phyloP scores from a whole-genome alignment of 2,113 vertebrate species.

The Plestiodon gilberti region DNA sequence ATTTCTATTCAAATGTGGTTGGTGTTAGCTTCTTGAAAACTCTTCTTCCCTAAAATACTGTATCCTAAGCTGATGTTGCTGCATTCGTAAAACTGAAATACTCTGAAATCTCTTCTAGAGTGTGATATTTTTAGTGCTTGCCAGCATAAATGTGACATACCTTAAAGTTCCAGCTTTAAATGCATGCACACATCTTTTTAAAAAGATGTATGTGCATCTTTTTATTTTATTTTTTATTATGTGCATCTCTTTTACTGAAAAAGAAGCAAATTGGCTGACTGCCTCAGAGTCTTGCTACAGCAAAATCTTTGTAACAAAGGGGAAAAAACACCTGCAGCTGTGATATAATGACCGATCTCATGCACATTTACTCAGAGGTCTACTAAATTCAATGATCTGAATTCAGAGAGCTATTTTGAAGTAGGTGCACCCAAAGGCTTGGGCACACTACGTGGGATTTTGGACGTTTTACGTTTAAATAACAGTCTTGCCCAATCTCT shows the following conservation, averaged over 20 bases:
- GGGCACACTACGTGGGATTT: neutral
- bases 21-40: neutral
- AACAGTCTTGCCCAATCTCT: neutral
- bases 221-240: too few species aligned
- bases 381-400: too few species aligned
- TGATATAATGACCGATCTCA: neutral
- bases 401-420: too few species aligned
- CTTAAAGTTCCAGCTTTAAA: neutral
- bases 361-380: neutral
- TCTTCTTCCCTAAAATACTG: neutral
- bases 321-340: neutral
- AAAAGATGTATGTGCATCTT: neutral
- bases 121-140: neutral
- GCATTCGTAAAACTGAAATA: neutral
- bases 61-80: neutral
- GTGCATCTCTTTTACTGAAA: neutral
- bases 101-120: neutral
- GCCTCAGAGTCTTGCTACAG: neutral
- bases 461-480: neutral
- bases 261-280: neutral
- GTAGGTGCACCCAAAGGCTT: neutral
- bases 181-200: neutral
- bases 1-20: neutral
- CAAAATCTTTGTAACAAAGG: neutral
- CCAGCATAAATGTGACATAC: neutral